A percentile compares a stretch with the other conserved stretches of the same genome.
These are phyloP conservation scores for Coenonympha arcania DNA, from an alignment of 2,888 invertebrate species.

Conservation along the genomic window DNA sequence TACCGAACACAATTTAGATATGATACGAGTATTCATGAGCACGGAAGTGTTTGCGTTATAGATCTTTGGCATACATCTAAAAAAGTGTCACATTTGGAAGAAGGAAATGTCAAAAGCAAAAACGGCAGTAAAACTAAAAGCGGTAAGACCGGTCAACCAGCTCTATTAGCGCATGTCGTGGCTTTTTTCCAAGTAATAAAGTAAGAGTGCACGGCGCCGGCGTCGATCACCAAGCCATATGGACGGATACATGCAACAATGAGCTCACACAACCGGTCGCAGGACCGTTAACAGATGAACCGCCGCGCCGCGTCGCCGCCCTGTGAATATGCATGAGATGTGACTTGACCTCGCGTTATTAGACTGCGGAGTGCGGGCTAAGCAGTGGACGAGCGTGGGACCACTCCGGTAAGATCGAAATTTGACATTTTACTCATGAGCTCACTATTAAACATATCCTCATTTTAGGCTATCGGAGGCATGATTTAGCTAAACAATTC, in stretches of 20 bases:
- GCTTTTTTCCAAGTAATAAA: conserved; percentile 16
- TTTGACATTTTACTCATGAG: conserved; percentile 45
- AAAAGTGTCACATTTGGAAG: background rate
- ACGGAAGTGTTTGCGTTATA: background rate
- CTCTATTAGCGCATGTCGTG: conserved; percentile 16
- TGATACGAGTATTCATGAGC: background rate
- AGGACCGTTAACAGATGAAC: conserved; percentile 71
- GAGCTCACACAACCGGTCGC: conserved; percentile 64
- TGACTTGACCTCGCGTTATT: conserved; percentile 69
- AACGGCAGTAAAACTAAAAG: conserved; percentile 19
- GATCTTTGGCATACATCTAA: background rate
- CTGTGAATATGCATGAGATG: conserved; percentile 71
- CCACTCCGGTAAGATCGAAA: conserved; percentile 48
- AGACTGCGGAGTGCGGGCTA: too few species aligned
- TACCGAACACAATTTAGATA: too few species aligned
- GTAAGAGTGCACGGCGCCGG: conserved; percentile 26
- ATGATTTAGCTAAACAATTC: background rate
- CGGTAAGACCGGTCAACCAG: conserved; percentile 15
- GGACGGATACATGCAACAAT: conserved; percentile 62
- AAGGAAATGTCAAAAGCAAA: conserved; percentile 7
- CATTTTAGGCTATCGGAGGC: background rate
- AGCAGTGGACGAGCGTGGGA: conserved; percentile 65
- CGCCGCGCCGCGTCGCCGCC: conserved; percentile 51
- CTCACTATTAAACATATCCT: background rate
- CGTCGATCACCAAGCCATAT: conserved; percentile 38